These are phyloP conservation scores for Chaetodon auriga DNA, from an alignment of 2,113 vertebrate species.

Conservation along the genomic window DNA sequence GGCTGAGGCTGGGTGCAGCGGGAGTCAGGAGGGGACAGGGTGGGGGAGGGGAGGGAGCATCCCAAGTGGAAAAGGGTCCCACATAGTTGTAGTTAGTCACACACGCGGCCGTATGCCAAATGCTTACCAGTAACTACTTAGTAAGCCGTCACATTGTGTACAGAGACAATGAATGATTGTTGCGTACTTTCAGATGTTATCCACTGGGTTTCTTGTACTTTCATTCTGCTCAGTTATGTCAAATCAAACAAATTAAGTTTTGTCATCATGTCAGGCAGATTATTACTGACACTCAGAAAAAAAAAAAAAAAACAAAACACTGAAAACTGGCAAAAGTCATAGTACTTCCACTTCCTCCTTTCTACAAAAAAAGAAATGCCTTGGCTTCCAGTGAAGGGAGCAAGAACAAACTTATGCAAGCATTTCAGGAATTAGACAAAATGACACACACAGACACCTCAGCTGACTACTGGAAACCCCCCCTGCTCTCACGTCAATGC, in stretches of 20 bases:
- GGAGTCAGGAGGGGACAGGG: slow-evolving; percentile 67
- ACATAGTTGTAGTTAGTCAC: slow-evolving; percentile 54
- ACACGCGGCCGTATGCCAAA: slow-evolving; percentile 50
- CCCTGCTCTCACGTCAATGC: slow-evolving; percentile 48
- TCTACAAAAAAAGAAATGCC: slow-evolving; percentile 37
- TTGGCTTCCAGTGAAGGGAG: slow-evolving; percentile 43
- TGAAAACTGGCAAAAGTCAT: slow-evolving; percentile 61
- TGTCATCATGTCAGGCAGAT: neutral
- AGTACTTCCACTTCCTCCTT: slow-evolving; percentile 74
- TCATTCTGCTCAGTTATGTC: neutral
- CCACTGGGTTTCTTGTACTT: neutral
- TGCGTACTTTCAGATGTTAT: slow-evolving; percentile 6
- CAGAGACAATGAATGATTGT: neutral
- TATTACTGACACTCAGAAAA: slow-evolving; percentile 15
- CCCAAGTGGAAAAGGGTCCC: slow-evolving; percentile 69
- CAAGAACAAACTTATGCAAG: slow-evolving; percentile 78
- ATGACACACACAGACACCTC: slow-evolving; percentile 57
- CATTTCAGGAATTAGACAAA: slow-evolving; percentile 79
- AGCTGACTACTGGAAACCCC: slow-evolving; percentile 77
- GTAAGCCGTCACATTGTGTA: slow-evolving; percentile 45
- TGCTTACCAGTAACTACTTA: slow-evolving; percentile 55
- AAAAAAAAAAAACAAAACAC: slow-evolving; percentile 61
- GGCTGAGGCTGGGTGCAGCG: slow-evolving; percentile 72
- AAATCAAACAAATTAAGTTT: neutral
- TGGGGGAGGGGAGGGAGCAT: slow-evolving; percentile 72